phyloP scores from a whole-genome alignment of 2,113 vertebrate species.

The Lophochroa leadbeateri region DNA sequence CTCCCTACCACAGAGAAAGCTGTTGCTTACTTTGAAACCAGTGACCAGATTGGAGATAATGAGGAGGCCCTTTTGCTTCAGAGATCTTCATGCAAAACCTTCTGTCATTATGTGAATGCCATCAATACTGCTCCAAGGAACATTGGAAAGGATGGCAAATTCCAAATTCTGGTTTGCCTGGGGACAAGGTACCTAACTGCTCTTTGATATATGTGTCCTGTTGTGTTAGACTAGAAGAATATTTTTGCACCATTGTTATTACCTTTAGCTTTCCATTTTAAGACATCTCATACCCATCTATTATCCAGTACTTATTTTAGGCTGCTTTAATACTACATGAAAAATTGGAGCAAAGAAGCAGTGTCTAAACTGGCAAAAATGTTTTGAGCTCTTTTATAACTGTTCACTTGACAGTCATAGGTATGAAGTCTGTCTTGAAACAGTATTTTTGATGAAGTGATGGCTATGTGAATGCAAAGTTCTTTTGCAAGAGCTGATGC shows the following conservation, averaged over 20 bases:
- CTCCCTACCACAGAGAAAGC: slow-evolving; percentile 80
- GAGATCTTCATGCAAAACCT: slow-evolving; percentile 81
- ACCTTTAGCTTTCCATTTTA: background rate
- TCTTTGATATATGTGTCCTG: background rate
- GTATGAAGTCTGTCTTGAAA: background rate
- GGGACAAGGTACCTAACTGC: slow-evolving; percentile 84
- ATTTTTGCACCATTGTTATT: background rate
- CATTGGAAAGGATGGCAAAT: slow-evolving; percentile 97
- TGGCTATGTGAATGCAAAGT: background rate
- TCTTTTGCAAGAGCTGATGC: background rate
- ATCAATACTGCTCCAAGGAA: slow-evolving; percentile 89
- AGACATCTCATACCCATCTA: background rate
- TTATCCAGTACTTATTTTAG: background rate
- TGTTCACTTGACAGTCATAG: background rate
- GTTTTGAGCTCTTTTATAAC: background rate
- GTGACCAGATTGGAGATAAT: slow-evolving; percentile 86
- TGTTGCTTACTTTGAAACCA: slow-evolving; percentile 87
- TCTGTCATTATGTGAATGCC: slow-evolving; percentile 90
- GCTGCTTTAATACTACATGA: background rate
- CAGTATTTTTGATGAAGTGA: background rate
- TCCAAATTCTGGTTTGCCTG: slow-evolving; percentile 95
- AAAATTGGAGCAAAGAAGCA: background rate
- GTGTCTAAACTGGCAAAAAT: background rate
- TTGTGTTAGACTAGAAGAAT: background rate
- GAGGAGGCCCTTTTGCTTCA: slow-evolving; percentile 81